Evolutionary conservation across 2,113 vertebrate genomes (phyloP).

Genomic region (Cebus imitator): DNA sequence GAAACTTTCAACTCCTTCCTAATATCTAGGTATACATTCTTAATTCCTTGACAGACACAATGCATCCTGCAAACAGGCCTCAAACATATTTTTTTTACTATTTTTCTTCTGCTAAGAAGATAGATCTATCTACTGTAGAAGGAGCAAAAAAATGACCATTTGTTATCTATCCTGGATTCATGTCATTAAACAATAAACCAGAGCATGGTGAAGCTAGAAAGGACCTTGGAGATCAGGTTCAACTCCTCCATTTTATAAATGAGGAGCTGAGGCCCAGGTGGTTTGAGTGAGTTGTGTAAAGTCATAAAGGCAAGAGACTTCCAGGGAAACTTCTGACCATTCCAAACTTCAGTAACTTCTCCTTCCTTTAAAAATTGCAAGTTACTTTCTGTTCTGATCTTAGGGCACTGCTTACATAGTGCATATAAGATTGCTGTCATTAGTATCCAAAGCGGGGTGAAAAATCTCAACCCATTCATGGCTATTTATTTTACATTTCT

Average conservation of each 20-base stretch:
- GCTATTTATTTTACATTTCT: conserved; percentile 10
- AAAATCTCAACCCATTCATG: neutral
- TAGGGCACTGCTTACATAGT: neutral
- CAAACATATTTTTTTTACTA: neutral
- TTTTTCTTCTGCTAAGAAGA: neutral
- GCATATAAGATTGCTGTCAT: neutral
- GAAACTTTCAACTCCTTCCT: neutral
- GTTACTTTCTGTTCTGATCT: neutral
- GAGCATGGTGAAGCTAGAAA: neutral
- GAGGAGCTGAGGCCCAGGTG: neutral
- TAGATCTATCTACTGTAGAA: neutral
- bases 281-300: neutral
- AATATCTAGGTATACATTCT: neutral
- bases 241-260: neutral
- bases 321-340: neutral
- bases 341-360: neutral
- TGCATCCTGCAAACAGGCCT: neutral
- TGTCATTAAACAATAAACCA: neutral
- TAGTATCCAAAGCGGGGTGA: neutral
- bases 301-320: neutral
- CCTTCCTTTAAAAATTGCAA: neutral
- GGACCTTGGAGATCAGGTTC: neutral
- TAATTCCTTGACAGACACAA: neutral
- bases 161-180: neutral
- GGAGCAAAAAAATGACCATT: neutral